Conservation (phyloP, 2,797 vertebrate species). For the Sarcoramphus papa region DNA sequence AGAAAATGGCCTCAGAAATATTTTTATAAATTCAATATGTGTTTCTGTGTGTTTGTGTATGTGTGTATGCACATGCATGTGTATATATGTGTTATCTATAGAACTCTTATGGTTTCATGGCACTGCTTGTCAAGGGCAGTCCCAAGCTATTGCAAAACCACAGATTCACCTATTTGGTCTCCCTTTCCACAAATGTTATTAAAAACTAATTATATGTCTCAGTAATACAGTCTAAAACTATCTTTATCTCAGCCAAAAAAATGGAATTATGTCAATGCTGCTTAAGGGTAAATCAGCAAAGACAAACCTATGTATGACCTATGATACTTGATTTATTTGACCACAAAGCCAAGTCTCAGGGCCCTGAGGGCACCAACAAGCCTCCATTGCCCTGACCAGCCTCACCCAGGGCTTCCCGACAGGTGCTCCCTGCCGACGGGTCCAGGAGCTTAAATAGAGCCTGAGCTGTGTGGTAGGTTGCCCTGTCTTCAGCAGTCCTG, state of each 20-base stretch:
- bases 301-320: neutral
- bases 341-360: neutral
- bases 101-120: neutral
- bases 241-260: neutral
- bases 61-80: neutral
- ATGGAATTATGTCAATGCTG: neutral
- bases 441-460: neutral
- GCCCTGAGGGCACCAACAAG: neutral
- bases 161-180: neutral
- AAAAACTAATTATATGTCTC: neutral
- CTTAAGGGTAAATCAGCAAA: neutral
- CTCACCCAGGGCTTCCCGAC: accelerated
- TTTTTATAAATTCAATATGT: neutral
- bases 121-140: neutral
- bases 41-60: neutral
- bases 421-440: accelerated
- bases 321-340: neutral
- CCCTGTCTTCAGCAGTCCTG: neutral
- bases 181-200: neutral
- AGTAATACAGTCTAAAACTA: neutral
- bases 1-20: neutral
- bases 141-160: neutral
- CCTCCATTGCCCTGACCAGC: neutral
- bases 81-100: accelerated
- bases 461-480: neutral